Base-by-base conservation (phyloP, 2,797 vertebrate species). In the Tapirus indicus region DNA sequence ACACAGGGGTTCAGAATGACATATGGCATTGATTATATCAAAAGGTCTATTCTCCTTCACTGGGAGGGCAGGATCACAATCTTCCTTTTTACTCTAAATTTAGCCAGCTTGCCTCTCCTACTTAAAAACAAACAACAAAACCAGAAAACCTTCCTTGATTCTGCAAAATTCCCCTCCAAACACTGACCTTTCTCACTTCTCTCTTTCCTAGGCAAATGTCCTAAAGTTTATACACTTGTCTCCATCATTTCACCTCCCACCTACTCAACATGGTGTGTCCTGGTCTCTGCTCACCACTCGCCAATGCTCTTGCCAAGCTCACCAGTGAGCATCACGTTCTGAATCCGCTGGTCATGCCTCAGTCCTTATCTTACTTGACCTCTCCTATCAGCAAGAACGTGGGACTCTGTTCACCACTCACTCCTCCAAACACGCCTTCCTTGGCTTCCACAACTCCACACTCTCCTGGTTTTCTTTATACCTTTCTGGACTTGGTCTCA, bases 11-110 rank as follows among this genome's bases (percentile, higher is more conserved):
- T 47, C 21, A 49, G 38, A 49, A 32, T 17, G 75, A 93, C 56
- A 58, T 32, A 10, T 2, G 35, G 75, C 38, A 23, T 0, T 2
- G 83, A 71, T 54, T 1, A 0, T 35, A 52, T 66, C 58, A 2
- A 85, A 95, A 97, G 84, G 54, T 60, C 82, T 16, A 52, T 32
- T 72, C 47, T 78, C 54, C 35, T 56, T 80, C 68, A 91, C 32
- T 78, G 62, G 16, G 9, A 72, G 49, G 83, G 56, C 35, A 68
- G 86, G 62, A 35, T 83, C 56, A 60, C 21, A 47, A 23, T 32
- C 41, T 94, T 95, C 78, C 32, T 62, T 69, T 90, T 88, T 23
- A 78, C 71, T 41, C 62, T 60, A 75, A 92, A 71, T 47, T 47
- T 32, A 85, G 60, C 32, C 72, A 64, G 29, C 32, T 72, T 79